Base-by-base conservation (phyloP, 1,140 invertebrate species). In the Megalonaias nervosa region DNA sequence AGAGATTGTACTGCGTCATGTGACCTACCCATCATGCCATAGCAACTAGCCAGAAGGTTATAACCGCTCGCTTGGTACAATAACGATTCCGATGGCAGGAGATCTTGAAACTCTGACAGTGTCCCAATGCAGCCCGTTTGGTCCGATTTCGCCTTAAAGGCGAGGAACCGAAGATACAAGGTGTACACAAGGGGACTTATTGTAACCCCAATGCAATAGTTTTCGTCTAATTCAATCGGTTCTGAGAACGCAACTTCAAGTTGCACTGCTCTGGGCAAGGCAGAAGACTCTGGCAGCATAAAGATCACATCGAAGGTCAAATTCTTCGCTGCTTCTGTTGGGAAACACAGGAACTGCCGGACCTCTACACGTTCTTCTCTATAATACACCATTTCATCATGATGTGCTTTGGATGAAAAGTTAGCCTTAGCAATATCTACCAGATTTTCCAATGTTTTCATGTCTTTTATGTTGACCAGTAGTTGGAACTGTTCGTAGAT, bases 31-130 rank as follows among this genome's bases (percentile, higher is more conserved):
- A 66, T 21, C 65, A 66, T 26, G 19, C 26, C 65, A 9, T 19
- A 66, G 48, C 65, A 66, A 38, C 23, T 23, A 15, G 65, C 65
- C 19, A 66, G 19, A 15, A 66, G 65, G 48, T 66, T 66, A 31
- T 66, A 66, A 11, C 65, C 65, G 2, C 65, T 66, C 21, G 65
- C 65, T 31, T 66, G 65, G 48, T 66, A 66, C 15, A 66, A 66
- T 21, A 17, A 38, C 23, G 31, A 15, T 66, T 66, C 65, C 23
- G 13, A 38, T 31, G 31, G n/a, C 31, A 66, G 12, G 48, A 38
- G 26, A 12, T 26, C n/a, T 66, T 66, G 1, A 26, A 66, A 15
- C 15, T 11, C 15, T 16, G 17, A 66, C 16, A 21, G 26, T 26
- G 26, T 26, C 26, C 1, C 26, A 26, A 26, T 26, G 2, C 26